Evolutionary conservation across 2,888 invertebrate genomes (phyloP), one percentile per base, ranked within the genome.

Genomic region (Noctua janthe): DNA sequence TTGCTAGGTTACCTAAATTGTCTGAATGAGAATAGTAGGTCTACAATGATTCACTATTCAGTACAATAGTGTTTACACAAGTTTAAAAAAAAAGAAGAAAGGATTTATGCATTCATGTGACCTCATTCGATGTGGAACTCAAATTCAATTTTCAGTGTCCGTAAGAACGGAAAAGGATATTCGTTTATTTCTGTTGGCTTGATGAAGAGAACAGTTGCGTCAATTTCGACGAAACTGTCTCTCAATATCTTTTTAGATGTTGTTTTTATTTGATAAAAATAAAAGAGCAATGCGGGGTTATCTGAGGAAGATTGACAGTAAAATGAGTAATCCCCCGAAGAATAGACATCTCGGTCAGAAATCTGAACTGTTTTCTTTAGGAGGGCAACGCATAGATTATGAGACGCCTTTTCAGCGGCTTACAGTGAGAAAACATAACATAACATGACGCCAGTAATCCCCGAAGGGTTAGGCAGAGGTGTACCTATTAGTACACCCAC

Each of bases 11-110:
- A 69, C n/a, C 69, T 69, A 69, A 69, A 69, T 70, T 70, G n/a
- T 23, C 39, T 62, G 6, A 85, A 83, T 79, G 76, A 74, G 87
- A 23, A 66, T 70, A 74, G 35, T 86, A 74, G 84, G 78, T 35
- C 71, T 67, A n/a, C 29, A 56, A 72, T 74, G 74, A 77, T 76
- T 84, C 75, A 84, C 17, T 64, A 39, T 67, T 47, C 23, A 54
- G 39, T n/a, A 54, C 78, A 84, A 66, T 23, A 74, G 17, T 79
- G 59, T 84, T 82, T 82, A 78, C 54, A 54, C 71, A 71, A 17
- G 66, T 71, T 81, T 64, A 5, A 8, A 49, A 59, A 49, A 59
- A 71, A 76, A 56, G 15, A 56, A 64, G 51, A 78, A 70, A 64
- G 29, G 13, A 64, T 54, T 49, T 13, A 23, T 82, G 71, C 56